Percentiles rank a stretch among this genome's conserved stretches.
These are phyloP conservation scores for Cheilosia vulpina DNA, from an alignment of 2,888 invertebrate species.

Conservation along the genomic window DNA sequence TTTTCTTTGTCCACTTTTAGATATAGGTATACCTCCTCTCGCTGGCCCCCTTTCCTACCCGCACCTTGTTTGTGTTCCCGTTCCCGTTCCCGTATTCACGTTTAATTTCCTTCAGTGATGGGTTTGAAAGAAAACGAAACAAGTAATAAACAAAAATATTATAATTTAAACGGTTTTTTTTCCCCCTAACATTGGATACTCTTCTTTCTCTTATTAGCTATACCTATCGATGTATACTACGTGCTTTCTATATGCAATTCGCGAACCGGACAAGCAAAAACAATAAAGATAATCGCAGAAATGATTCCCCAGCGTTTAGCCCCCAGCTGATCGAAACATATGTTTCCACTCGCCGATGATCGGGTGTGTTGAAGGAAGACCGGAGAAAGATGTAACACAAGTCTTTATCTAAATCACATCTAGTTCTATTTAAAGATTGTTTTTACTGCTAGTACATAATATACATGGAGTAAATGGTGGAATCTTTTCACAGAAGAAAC, in stretches of 20 bases:
- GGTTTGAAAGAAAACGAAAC: neutral
- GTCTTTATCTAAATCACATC: neutral
- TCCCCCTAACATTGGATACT: neutral
- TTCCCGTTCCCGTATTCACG: neutral
- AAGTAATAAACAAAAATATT: neutral
- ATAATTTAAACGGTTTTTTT: neutral
- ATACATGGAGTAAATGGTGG: too few species aligned
- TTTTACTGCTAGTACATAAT: neutral
- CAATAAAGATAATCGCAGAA: neutral
- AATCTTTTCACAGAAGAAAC: too few species aligned
- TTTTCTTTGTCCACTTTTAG: neutral
- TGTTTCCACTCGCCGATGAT: neutral
- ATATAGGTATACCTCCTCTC: neutral
- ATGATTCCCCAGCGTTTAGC: neutral
- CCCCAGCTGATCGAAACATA: slow-evolving; percentile 42
- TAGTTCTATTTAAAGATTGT: slow-evolving; percentile 6
- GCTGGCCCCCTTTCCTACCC: neutral
- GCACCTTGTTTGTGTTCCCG: neutral
- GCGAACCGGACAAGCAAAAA: slow-evolving; percentile 1
- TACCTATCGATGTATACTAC: neutral
- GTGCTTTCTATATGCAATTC: slow-evolving; percentile 4
- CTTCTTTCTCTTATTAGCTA: too few species aligned
- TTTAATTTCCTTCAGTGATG: neutral
- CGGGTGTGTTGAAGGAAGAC: neutral
- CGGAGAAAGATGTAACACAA: slow-evolving; percentile 12